Conservation (phyloP, 2,797 vertebrate genomes). For the Rhodeus uyekii region DNA sequence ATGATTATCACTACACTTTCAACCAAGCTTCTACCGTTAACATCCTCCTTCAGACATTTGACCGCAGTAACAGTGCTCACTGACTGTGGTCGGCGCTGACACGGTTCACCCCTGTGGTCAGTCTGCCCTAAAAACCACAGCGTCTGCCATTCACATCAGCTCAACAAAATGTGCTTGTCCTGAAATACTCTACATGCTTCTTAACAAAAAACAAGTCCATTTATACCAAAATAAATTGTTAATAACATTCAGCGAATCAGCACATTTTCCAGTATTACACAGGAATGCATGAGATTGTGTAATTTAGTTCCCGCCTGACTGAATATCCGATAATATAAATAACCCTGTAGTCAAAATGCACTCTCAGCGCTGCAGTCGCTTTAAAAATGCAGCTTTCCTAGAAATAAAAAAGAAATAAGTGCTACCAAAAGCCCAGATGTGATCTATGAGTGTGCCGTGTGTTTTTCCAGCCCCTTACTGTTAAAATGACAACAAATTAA, state of each 20-base stretch:
- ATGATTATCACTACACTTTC: background rate
- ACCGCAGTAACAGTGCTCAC: slow-evolving; percentile 46
- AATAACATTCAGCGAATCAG: slow-evolving; percentile 7
- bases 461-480: background rate
- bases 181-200: slow-evolving; percentile 53
- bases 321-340: slow-evolving; percentile 14
- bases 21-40: background rate
- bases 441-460: background rate
- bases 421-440: background rate
- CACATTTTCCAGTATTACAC: slow-evolving; percentile 34
- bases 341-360: slow-evolving; percentile 1
- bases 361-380: background rate
- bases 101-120: slow-evolving; percentile 55
- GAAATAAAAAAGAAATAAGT: slow-evolving; percentile 4
- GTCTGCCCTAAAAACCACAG: slow-evolving; percentile 58
- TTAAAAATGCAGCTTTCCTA: background rate
- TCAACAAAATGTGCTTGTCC: slow-evolving; percentile 52
- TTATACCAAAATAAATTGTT: background rate
- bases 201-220: background rate
- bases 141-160: slow-evolving; percentile 61
- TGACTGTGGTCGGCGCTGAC: slow-evolving; percentile 52
- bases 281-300: slow-evolving; percentile 25
- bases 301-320: background rate
- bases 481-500: slow-evolving; percentile 4
- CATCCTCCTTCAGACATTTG: slow-evolving; percentile 33